These are phyloP conservation scores for Anneissia japonica DNA, from an alignment of 35 echinoderm and acorn worm genomes.

Conservation along the genomic window DNA sequence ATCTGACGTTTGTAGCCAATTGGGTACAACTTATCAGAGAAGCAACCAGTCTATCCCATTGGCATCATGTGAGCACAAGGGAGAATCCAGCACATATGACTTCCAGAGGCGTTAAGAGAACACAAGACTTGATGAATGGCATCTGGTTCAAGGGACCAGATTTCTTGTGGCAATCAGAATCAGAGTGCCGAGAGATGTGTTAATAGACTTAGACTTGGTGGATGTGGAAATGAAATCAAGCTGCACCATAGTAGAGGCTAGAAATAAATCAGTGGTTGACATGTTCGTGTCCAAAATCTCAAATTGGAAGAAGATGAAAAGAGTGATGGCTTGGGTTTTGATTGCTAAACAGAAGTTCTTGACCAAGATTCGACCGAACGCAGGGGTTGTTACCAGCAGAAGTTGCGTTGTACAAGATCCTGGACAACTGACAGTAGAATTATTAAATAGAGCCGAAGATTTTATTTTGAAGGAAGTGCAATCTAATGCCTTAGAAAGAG, in stretches of 20 bases:
- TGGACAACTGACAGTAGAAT: background rate
- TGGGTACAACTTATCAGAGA: too few species aligned
- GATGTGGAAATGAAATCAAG: too few species aligned
- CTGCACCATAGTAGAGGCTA: too few species aligned
- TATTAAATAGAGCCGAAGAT: background rate
- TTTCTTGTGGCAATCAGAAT: too few species aligned
- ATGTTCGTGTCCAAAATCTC: background rate
- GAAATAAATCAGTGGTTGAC: background rate
- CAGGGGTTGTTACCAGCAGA: too few species aligned
- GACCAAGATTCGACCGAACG: background rate
- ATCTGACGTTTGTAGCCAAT: slow-evolving; percentile 22
- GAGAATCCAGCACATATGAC: slow-evolving; percentile 52
- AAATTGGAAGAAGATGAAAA: background rate
- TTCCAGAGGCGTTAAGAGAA: slow-evolving; percentile 42
- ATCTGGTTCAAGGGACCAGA: too few species aligned
- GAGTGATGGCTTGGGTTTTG: background rate
- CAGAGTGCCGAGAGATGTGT: too few species aligned
- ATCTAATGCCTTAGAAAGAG: background rate
- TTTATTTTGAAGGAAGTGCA: background rate
- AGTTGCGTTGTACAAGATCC: too few species aligned
- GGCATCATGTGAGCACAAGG: too few species aligned
- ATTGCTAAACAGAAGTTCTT: background rate
- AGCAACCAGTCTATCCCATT: too few species aligned
- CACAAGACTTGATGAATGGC: too few species aligned
- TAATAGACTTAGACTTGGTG: too few species aligned